Conservation (phyloP, 2,113 vertebrate genomes). For the Trogon melanurus region DNA sequence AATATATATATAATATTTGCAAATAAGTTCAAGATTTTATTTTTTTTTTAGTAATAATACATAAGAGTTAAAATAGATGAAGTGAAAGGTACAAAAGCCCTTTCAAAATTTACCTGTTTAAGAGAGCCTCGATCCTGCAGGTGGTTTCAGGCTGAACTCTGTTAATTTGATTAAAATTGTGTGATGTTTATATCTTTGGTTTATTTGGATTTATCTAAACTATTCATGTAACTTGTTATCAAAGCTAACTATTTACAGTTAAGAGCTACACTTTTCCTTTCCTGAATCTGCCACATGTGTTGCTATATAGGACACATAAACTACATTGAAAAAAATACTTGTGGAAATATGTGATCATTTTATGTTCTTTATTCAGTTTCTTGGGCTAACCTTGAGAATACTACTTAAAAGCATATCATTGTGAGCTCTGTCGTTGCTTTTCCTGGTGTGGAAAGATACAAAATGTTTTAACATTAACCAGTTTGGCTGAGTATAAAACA, state of each 20-base stretch:
- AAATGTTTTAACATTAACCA: neutral
- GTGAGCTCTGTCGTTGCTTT: neutral
- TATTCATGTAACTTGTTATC: neutral
- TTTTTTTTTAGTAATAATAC: neutral
- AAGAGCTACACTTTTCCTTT: neutral
- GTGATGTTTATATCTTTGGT: neutral
- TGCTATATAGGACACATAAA: neutral
- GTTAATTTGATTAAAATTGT: neutral
- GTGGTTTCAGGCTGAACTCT: neutral
- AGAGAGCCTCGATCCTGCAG: neutral
- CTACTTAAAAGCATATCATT: neutral
- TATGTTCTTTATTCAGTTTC: neutral
- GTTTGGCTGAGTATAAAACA: neutral
- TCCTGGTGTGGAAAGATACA: neutral
- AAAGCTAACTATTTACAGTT: neutral
- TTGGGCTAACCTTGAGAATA: neutral
- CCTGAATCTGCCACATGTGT: neutral
- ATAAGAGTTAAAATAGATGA: neutral
- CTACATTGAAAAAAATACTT: neutral
- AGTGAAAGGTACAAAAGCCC: neutral
- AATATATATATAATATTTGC: neutral
- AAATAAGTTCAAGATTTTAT: neutral
- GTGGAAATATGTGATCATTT: neutral
- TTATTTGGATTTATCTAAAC: neutral
- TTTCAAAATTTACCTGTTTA: neutral